phyloP scores from a whole-genome alignment of 2,113 vertebrate species.

The Myrmecobius fasciatus region DNA sequence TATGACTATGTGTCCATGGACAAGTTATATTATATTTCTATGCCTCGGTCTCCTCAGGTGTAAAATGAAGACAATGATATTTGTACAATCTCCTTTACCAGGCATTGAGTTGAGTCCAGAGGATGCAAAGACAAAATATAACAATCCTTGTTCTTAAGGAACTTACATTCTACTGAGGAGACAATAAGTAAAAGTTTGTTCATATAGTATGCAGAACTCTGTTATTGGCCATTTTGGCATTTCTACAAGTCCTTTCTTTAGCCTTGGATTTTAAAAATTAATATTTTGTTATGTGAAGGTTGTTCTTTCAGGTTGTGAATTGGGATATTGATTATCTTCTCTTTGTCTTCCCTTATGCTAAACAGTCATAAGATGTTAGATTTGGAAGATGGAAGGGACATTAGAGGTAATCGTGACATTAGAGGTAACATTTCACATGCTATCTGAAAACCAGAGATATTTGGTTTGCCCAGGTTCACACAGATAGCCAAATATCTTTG shows the following conservation, averaged over 20 bases:
- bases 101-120: neutral
- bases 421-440: no score
- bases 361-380: neutral
- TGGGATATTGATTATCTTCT: neutral
- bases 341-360: neutral
- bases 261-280: neutral
- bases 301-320: neutral
- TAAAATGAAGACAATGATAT: neutral
- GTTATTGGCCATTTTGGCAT: neutral
- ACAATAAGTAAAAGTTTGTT: neutral
- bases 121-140: neutral
- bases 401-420: no score
- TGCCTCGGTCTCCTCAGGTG: neutral
- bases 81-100: neutral
- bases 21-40: neutral
- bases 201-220: neutral
- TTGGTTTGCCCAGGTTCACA: neutral
- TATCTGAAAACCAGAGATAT: neutral
- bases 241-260: neutral
- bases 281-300: neutral
- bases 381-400: neutral
- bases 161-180: neutral
- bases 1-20: neutral
- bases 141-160: neutral
- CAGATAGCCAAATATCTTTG: neutral